These are phyloP conservation scores for Falco berigora DNA, from an alignment of 2,797 vertebrate species.

Conservation along the genomic window DNA sequence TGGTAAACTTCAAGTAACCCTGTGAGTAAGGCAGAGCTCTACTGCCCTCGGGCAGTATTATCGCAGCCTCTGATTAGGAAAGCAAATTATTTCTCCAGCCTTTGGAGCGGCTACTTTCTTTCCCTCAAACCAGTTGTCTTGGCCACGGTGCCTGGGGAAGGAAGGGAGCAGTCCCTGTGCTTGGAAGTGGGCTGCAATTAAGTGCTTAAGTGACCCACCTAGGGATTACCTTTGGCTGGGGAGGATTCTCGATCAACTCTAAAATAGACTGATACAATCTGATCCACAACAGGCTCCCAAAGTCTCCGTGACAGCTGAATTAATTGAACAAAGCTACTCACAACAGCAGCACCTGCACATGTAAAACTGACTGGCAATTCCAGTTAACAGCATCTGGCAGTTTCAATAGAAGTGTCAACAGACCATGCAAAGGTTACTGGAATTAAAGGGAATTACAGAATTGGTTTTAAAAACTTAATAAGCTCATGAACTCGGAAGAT, in stretches of 20 bases:
- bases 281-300: background rate
- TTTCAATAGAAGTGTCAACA: conserved; percentile 43
- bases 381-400: conserved; percentile 46
- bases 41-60: background rate
- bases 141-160: background rate
- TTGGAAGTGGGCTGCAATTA: background rate
- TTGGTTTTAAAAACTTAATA: conserved; percentile 44
- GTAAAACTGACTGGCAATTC: conserved; percentile 13
- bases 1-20: background rate
- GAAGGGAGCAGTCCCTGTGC: background rate
- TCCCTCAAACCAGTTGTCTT: background rate
- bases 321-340: conserved; percentile 28
- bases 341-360: conserved; percentile 27
- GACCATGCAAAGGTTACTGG: conserved; percentile 29
- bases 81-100: background rate
- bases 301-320: conserved; percentile 23
- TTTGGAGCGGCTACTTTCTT: background rate
- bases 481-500: background rate
- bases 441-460: conserved; percentile 50
- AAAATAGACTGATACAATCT: background rate
- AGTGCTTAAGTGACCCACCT: background rate
- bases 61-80: background rate
- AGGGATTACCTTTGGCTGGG: background rate
- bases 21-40: background rate
- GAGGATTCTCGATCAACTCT: background rate